phyloP scores from a whole-genome alignment of 2,113 vertebrate species.

The Nibea coibor region DNA sequence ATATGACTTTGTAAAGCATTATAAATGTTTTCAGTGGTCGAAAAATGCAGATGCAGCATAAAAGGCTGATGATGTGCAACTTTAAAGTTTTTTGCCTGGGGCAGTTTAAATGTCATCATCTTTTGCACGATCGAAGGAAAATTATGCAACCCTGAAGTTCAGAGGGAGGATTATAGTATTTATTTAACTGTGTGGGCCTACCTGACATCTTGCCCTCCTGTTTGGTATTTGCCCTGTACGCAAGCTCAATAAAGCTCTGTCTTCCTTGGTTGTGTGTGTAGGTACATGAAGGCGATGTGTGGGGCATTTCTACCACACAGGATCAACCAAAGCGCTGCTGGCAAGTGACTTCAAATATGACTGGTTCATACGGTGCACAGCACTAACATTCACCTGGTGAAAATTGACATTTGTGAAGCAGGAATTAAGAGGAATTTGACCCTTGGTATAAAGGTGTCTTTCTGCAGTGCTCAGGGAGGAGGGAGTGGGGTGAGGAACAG shows the following conservation, averaged over 20 bases:
- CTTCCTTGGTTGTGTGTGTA: slow-evolving; percentile 26
- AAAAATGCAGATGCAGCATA: neutral
- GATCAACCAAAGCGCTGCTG: slow-evolving; percentile 34
- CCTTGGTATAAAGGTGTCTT: slow-evolving; percentile 72
- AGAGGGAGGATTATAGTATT: neutral
- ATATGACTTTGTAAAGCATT: neutral
- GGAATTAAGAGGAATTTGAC: slow-evolving; percentile 64
- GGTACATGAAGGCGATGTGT: slow-evolving; percentile 23
- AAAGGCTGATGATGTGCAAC: too few species aligned
- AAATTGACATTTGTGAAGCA: slow-evolving; percentile 57
- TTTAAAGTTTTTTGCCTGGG: neutral
- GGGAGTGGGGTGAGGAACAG: neutral
- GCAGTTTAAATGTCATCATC: neutral
- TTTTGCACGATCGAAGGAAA: neutral
- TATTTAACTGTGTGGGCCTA: slow-evolving; percentile 12
- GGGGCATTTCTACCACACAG: slow-evolving; percentile 52
- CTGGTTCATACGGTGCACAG: slow-evolving; percentile 44
- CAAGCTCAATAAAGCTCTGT: slow-evolving; percentile 57
- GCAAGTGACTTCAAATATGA: slow-evolving; percentile 63
- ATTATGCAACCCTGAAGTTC: slow-evolving; percentile 19
- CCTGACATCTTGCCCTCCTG: slow-evolving; percentile 28
- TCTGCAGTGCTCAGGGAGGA: slow-evolving; percentile 45
- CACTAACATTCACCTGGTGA: slow-evolving; percentile 65
- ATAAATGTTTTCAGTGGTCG: neutral
- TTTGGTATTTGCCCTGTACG: slow-evolving; percentile 7